Base-by-base conservation (phyloP, 2,797 vertebrate species). In the Sebastes itinus region DNA sequence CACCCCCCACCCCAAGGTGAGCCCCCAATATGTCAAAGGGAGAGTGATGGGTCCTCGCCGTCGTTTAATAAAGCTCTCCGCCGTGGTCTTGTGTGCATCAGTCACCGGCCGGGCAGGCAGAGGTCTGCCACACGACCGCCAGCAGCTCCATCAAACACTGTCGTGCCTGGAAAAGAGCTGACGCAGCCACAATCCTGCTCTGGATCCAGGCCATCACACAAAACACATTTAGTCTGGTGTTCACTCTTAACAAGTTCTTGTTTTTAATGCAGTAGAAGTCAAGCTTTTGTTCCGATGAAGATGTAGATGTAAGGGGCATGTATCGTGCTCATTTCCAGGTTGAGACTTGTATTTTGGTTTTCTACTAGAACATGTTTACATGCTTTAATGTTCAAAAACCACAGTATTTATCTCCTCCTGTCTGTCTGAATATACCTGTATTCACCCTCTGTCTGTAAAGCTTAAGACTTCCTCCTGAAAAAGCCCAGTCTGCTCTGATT, bases 1-100 rank as follows among this genome's bases (percentile, higher is more conserved):
- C 12, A 38, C 35, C 35, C 72, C 77, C 38, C 68, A 67, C 18
- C 49, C 80, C 80, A 70, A 89, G 88, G 83, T 87, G 75, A 92
- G 91, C 62, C 87, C 90, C 89, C 83, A 92, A 90, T 93, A 88
- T 88, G 92, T 94, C 91, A 91, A 65, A 62, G 38, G 80, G 67
- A 92, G 92, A 92, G 70, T 85, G 92, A 94, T 94, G 91, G 81
- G 59, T 78, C 66, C 77, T 84, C 52, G 66, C 80, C 66, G 14
- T 58, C 74, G 46, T 93, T 94, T 94, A 92, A 93, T 93, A 92
- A 92, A 91, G 83, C 88, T 82, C 91, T 82, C 72, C 87, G 85
- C 80, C 9, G 25, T 68, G 83, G 82, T 87, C 83, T 69, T 9
- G 46, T 59, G 83, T 38, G 72, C 80, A 92, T 92, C 90, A 82